phyloP scores from a whole-genome alignment of 2,113 vertebrate species.

The Bubo scandiacus region DNA sequence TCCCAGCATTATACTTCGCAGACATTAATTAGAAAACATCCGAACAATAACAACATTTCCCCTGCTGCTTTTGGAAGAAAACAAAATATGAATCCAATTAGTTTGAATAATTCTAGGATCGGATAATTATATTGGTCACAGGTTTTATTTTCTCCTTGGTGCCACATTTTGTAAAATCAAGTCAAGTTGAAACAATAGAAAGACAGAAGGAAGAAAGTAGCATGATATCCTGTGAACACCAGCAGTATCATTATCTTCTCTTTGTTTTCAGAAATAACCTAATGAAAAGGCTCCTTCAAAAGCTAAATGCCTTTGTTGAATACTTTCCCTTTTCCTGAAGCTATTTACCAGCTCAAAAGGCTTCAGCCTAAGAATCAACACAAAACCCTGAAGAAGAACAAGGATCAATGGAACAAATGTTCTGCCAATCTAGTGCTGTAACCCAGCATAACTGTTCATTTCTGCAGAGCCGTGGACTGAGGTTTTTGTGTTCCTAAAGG shows the following conservation, averaged over 20 bases:
- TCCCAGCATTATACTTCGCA: neutral
- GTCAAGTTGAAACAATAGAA: neutral
- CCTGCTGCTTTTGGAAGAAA: neutral
- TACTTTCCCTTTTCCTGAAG: neutral
- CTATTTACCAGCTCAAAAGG: neutral
- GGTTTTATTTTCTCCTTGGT: neutral
- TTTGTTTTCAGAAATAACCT: slow-evolving; percentile 22
- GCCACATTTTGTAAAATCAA: neutral
- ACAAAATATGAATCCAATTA: neutral
- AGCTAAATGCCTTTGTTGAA: neutral
- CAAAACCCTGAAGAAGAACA: neutral
- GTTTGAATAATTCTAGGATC: neutral
- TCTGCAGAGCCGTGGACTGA: neutral
- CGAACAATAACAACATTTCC: neutral
- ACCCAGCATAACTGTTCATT: neutral
- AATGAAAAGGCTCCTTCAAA: slow-evolving; percentile 15
- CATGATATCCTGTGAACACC: neutral
- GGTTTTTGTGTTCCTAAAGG: neutral
- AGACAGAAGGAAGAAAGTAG: neutral
- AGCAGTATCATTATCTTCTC: neutral
- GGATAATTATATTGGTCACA: neutral
- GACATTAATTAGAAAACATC: neutral
- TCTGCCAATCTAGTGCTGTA: neutral
- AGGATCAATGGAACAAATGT: neutral
- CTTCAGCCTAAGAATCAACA: neutral